These are phyloP conservation scores for Drosophila meridiana DNA, from an alignment of 2,888 invertebrate genomes.

Conservation along the genomic window DNA sequence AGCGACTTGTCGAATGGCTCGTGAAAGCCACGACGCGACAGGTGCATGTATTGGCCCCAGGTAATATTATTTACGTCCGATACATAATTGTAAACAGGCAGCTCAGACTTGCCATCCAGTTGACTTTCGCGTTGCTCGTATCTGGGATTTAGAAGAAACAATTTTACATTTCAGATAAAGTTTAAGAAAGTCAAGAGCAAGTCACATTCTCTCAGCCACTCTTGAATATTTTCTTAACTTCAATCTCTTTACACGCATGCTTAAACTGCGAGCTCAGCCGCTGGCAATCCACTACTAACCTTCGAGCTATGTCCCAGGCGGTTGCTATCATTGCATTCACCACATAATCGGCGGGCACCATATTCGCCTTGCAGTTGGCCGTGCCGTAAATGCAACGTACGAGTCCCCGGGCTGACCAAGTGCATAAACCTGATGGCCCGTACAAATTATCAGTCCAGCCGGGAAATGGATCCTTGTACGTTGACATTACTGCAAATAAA, in stretches of 20 bases:
- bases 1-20: slow-evolving; percentile 85
- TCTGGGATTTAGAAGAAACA: slow-evolving; percentile 46
- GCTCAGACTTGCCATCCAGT: slow-evolving; percentile 66
- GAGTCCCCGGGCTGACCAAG: slow-evolving; percentile 84
- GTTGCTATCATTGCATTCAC: slow-evolving; percentile 85
- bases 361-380: slow-evolving; percentile 83
- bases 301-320: slow-evolving; percentile 85
- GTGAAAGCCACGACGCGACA: slow-evolving; percentile 84
- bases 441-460: slow-evolving; percentile 86
- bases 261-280: neutral
- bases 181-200: neutral
- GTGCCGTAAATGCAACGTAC: slow-evolving; percentile 84
- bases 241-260: neutral
- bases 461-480: slow-evolving; percentile 85
- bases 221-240: neutral
- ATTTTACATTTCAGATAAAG: neutral
- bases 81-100: slow-evolving; percentile 85
- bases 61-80: slow-evolving; percentile 85
- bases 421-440: slow-evolving; percentile 85
- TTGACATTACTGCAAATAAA: slow-evolving; percentile 85
- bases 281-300: slow-evolving; percentile 69
- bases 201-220: neutral
- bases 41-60: slow-evolving; percentile 85
- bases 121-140: slow-evolving; percentile 66
- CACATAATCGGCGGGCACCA: slow-evolving; percentile 85